Conservation (phyloP, 2,888 invertebrate genomes). For the Stenodema calcarata region DNA sequence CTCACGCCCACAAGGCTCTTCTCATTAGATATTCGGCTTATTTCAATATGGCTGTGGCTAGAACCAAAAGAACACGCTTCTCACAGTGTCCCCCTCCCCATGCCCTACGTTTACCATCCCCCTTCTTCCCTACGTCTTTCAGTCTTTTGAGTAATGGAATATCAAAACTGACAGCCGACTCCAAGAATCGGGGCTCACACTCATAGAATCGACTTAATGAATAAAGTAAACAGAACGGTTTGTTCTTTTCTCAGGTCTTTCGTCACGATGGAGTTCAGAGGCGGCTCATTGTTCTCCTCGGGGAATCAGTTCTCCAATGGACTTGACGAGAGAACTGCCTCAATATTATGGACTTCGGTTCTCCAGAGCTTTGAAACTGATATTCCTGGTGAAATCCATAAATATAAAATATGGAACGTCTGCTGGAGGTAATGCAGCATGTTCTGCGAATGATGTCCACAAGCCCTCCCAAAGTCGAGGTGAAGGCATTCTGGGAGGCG, state of each 20-base stretch:
- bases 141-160: conserved; percentile 47
- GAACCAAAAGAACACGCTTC: conserved; percentile 49
- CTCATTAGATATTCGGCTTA: conserved; percentile 52
- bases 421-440: too few species aligned
- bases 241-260: neutral
- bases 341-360: too few species aligned
- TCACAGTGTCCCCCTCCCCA: conserved; percentile 36
- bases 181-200: conserved; percentile 43
- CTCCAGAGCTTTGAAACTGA: too few species aligned
- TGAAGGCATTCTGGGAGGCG: too few species aligned
- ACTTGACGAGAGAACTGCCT: too few species aligned
- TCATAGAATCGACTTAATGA: conserved; percentile 48
- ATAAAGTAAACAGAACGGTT: conserved; percentile 47
- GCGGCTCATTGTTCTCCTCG: conserved; percentile 28
- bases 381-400: too few species aligned
- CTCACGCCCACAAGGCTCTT: conserved; percentile 45
- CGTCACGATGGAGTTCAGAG: conserved; percentile 42
- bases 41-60: conserved; percentile 49
- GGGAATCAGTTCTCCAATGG: too few species aligned
- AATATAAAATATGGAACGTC: too few species aligned
- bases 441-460: too few species aligned
- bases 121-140: neutral
- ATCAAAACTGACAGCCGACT: conserved; percentile 46
- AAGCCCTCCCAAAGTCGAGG: too few species aligned
- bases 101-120: neutral